Evolutionary conservation across 2,797 vertebrate species (phyloP).

Genomic region (Apodemus agrarius): DNA sequence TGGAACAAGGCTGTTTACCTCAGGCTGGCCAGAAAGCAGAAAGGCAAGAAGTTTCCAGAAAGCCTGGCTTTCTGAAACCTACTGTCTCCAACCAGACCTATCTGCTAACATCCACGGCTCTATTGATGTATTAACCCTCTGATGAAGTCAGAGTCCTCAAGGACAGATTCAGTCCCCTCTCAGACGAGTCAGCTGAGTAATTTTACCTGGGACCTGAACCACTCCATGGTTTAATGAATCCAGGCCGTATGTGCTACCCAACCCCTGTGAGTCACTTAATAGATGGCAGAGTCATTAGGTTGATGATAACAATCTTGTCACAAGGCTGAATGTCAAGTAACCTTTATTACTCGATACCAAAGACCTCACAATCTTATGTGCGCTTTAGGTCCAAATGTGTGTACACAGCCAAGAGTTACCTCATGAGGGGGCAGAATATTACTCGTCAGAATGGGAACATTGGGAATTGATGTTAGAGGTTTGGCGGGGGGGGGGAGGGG

Average conservation of each 20-base stretch:
- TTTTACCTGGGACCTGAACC: background rate
- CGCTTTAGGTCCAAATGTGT: background rate
- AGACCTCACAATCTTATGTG: no score
- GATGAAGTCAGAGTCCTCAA: background rate
- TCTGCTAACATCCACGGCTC: background rate
- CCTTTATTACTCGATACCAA: background rate
- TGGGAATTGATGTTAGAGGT: background rate
- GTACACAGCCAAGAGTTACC: background rate
- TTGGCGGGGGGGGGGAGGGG: background rate
- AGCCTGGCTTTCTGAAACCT: background rate
- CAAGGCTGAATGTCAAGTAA: background rate
- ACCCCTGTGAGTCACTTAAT: background rate
- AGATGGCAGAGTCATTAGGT: background rate
- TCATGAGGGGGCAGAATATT: background rate
- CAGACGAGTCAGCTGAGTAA: background rate
- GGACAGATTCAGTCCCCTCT: background rate
- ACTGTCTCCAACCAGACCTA: background rate
- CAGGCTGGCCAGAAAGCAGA: background rate
- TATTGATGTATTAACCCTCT: background rate
- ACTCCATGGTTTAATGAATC: background rate
- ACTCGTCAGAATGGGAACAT: background rate
- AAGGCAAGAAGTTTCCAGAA: background rate
- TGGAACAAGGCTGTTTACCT: background rate
- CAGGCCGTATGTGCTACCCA: background rate
- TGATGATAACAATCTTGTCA: background rate